phyloP scores from a whole-genome alignment of 2,797 vertebrate species.

The Avahi laniger region DNA sequence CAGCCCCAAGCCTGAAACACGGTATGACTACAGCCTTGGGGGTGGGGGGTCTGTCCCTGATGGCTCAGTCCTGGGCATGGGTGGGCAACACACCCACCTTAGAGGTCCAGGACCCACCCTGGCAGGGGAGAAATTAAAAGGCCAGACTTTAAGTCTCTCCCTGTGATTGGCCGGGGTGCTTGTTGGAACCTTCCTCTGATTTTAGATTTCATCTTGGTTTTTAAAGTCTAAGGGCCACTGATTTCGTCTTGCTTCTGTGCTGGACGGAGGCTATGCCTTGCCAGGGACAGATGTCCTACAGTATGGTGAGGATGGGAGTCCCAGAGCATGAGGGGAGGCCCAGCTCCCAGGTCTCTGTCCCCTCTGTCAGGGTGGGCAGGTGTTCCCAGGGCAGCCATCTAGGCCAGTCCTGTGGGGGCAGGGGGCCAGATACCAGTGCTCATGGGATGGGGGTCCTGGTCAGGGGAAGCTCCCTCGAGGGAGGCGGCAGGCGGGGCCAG shows the following conservation, averaged over 20 bases:
- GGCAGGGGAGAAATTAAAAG: constrained; percentile 25
- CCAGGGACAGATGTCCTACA: background rate
- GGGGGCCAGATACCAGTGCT: background rate
- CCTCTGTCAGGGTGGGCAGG: background rate
- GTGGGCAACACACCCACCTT: background rate
- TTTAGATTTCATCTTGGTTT: background rate
- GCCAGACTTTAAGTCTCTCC: constrained; percentile 16
- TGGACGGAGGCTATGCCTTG: background rate
- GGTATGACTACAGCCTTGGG: constrained; percentile 26
- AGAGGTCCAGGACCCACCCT: background rate
- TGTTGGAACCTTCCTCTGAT: background rate
- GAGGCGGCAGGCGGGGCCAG: background rate
- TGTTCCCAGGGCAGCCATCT: background rate
- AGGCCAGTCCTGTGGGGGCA: background rate
- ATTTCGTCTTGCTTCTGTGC: constrained; percentile 29
- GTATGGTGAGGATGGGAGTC: background rate
- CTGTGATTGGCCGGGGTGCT: background rate
- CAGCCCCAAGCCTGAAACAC: constrained; percentile 28
- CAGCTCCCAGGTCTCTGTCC: constrained; percentile 61
- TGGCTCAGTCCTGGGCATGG: constrained; percentile 60
- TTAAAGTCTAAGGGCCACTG: background rate
- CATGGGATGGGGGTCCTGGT: background rate
- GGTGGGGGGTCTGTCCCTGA: constrained; percentile 64
- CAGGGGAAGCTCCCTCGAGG: background rate
- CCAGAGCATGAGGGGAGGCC: constrained; percentile 43